phyloP scores from a whole-genome alignment of 2,888 invertebrate genomes.

The Neocrepidodera transversa region DNA sequence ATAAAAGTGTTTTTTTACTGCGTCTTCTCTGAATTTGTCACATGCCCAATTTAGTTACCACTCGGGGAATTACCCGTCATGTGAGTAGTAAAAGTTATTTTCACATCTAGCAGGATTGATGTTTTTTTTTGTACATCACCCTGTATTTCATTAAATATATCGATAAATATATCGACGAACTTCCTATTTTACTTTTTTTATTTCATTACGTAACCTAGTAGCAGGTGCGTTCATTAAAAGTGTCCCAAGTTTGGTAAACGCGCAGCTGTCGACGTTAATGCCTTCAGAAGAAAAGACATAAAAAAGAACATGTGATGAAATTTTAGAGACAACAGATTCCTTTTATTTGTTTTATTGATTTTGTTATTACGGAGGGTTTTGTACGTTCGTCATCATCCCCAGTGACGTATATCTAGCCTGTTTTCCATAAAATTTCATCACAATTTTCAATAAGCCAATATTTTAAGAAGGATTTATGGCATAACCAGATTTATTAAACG shows the following conservation, averaged over 20 bases:
- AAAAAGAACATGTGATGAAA: constrained; percentile 22
- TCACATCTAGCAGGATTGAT: no score
- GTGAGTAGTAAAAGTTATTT: constrained; percentile 20
- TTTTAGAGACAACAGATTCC: constrained; percentile 21
- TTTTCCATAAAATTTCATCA: constrained; percentile 5
- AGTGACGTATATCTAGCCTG: background rate
- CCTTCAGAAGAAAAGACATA: constrained; percentile 20
- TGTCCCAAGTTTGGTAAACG: constrained; percentile 1
- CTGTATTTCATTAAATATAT: no score
- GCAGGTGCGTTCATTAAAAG: constrained; percentile 22
- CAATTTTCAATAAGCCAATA: background rate
- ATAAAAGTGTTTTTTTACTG: constrained; percentile 11
- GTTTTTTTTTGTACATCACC: no score
- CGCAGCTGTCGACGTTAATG: constrained; percentile 21
- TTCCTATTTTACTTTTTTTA: no score
- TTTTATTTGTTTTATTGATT: constrained; percentile 24
- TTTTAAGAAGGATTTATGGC: background rate
- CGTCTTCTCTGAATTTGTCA: constrained; percentile 9
- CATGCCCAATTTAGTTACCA: constrained; percentile 6
- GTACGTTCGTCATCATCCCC: background rate
- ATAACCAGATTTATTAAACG: background rate
- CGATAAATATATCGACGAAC: no score
- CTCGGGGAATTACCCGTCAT: constrained; percentile 2
- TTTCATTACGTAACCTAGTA: no score
- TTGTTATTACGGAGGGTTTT: constrained; percentile 9